Conservation (phyloP, 2,888 invertebrate species). For the Caenorhabditis macrosperma region DNA sequence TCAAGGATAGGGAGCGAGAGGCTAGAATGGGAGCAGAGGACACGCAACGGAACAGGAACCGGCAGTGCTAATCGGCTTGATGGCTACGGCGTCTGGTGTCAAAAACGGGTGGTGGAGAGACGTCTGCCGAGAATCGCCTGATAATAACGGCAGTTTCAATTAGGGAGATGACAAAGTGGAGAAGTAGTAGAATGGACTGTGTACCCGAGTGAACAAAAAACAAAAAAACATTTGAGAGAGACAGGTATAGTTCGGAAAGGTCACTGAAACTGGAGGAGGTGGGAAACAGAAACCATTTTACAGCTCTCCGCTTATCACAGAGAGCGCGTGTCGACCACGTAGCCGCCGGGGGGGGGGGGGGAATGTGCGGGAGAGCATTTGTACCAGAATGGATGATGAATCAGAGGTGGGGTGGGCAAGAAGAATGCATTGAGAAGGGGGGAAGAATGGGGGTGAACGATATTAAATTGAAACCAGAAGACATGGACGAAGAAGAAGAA, state of each 20-base stretch:
- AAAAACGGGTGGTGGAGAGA: not conserved
- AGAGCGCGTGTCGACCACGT: constrained; percentile 36
- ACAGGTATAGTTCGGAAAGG: constrained; percentile 11
- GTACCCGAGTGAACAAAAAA: too few relatives aligned
- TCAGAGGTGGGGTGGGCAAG: not conserved
- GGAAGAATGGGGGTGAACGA: not conserved
- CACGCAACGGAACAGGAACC: constrained; percentile 45
- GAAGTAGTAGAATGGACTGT: not conserved
- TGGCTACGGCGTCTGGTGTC: constrained; percentile 20
- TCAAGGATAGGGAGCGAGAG: not conserved
- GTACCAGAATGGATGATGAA: constrained; percentile 6
- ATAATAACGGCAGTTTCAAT: constrained; percentile 8
- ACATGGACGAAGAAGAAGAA: not conserved
- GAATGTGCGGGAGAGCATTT: constrained; percentile 25
- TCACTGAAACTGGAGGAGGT: constrained; percentile 30
- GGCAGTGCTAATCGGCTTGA: constrained; percentile 33
- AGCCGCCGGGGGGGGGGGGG: constrained; percentile 9
- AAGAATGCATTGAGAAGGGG: not conserved
- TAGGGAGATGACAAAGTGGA: too few relatives aligned
- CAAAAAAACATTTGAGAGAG: not conserved
- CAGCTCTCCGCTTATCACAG: constrained; percentile 21
- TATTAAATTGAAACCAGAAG: not conserved
- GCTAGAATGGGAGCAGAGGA: constrained; percentile 17
- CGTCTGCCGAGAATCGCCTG: constrained; percentile 19
- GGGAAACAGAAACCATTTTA: constrained; percentile 36